Evolutionary conservation across 2,888 invertebrate species (phyloP).

Genomic region (Uropetala carovei): DNA sequence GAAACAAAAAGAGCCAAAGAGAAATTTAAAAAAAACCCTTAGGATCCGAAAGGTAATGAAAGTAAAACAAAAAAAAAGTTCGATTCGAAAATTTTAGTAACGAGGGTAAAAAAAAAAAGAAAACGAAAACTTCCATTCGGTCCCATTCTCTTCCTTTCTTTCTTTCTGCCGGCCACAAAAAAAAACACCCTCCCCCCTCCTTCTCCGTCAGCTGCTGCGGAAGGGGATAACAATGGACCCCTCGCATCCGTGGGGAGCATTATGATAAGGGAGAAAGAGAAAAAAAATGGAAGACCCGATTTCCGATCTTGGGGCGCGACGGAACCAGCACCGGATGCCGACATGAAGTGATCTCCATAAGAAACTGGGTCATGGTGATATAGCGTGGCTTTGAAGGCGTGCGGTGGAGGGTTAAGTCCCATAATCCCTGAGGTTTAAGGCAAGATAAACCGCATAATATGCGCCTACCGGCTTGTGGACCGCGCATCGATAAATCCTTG

Average conservation of each 20-base stretch:
- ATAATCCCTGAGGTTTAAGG: too few species aligned
- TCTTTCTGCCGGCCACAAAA: not conserved
- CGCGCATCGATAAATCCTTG: too few species aligned
- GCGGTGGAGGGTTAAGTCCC: not conserved
- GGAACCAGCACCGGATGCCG: not conserved
- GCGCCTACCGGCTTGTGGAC: too few species aligned
- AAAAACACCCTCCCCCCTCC: not conserved
- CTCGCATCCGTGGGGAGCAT: slow-evolving; percentile 5
- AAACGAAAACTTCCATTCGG: not conserved
- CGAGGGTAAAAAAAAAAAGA: not conserved
- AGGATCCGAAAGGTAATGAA: not conserved
- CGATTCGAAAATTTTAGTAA: not conserved
- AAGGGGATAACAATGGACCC: not conserved
- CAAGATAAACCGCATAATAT: too few species aligned
- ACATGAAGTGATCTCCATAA: not conserved
- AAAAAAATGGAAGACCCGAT: slow-evolving; percentile 22
- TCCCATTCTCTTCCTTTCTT: not conserved
- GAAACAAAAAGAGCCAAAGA: not conserved
- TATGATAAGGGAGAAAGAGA: slow-evolving; percentile 7
- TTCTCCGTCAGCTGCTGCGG: slow-evolving; percentile 41
- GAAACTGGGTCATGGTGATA: slow-evolving; percentile 47
- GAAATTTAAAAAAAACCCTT: not conserved
- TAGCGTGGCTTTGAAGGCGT: not conserved
- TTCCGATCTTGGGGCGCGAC: not conserved
- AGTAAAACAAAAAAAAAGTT: not conserved